These are phyloP conservation scores for Macaria liturata DNA, from an alignment of 2,888 invertebrate genomes.

Conservation along the genomic window DNA sequence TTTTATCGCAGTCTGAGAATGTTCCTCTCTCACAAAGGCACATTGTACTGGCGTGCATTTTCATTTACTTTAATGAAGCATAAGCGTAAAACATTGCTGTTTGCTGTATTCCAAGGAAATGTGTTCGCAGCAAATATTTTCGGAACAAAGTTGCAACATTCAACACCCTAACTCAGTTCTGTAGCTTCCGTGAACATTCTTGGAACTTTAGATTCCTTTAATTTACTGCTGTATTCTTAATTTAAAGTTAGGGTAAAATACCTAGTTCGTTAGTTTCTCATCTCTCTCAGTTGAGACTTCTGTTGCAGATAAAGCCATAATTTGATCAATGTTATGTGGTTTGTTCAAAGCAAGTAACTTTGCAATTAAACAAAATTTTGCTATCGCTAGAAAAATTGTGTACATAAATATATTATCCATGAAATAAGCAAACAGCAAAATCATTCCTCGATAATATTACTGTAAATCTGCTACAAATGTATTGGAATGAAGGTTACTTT, in stretches of 20 bases:
- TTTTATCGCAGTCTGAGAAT: no score
- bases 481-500: no score
- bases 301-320: no score
- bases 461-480: no score
- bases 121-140: conserved; percentile 9
- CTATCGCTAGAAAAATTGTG: no score
- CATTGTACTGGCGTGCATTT: conserved; percentile 8
- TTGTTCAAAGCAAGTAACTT: no score
- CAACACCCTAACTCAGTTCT: conserved; percentile 9
- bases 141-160: conserved; percentile 11
- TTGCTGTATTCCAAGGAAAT: conserved; percentile 2
- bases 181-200: conserved; percentile 32
- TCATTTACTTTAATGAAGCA: conserved; percentile 16
- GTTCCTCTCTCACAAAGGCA: background rate
- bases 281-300: no score
- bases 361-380: no score
- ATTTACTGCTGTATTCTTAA: conserved; percentile 36
- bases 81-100: conserved; percentile 12
- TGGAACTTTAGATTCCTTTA: conserved; percentile 41
- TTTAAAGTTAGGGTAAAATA: conserved; percentile 50
- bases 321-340: no score
- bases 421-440: no score
- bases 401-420: no score
- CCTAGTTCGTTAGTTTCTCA: conserved; percentile 25
- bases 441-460: no score